Evolutionary conservation across 1,140 invertebrate genomes (phyloP).

Genomic region (Phthorimaea operculella): DNA sequence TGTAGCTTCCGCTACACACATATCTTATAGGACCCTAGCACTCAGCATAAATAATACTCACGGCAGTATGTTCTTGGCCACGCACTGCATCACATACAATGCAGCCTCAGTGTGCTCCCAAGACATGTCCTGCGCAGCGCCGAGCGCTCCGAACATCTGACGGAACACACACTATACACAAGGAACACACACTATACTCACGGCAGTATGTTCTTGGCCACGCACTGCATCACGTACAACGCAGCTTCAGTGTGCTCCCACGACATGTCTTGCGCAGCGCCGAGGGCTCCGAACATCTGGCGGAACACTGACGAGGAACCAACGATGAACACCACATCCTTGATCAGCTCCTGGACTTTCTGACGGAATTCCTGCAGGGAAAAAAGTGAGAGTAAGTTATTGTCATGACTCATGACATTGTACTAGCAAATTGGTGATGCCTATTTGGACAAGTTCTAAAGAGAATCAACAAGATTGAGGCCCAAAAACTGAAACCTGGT

Average conservation of each 20-base stretch:
- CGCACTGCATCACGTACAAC: conserved; percentile 94
- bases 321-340: conserved; percentile 98
- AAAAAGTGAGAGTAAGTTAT: too few species aligned
- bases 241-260: conserved; percentile 97
- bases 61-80: conserved; percentile 96
- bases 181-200: too few species aligned
- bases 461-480: too few species aligned
- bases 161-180: too few species aligned
- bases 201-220: conserved; percentile 96
- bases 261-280: conserved; percentile 69
- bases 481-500: too few species aligned
- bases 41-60: too few species aligned
- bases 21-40: too few species aligned
- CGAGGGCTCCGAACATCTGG: conserved; percentile 85
- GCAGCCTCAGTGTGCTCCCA: conserved; percentile 97
- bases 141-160: conserved; percentile 86
- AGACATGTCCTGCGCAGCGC: conserved; percentile 67
- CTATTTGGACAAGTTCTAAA: too few species aligned
- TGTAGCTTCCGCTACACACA: background rate
- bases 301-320: conserved; percentile 92
- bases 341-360: conserved; percentile 92
- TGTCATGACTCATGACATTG: too few species aligned
- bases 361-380: conserved; percentile 81
- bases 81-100: conserved; percentile 94
- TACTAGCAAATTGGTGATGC: too few species aligned